Evolutionary conservation across 2,888 invertebrate genomes (phyloP).

Genomic region (Marronus borbonicus): DNA sequence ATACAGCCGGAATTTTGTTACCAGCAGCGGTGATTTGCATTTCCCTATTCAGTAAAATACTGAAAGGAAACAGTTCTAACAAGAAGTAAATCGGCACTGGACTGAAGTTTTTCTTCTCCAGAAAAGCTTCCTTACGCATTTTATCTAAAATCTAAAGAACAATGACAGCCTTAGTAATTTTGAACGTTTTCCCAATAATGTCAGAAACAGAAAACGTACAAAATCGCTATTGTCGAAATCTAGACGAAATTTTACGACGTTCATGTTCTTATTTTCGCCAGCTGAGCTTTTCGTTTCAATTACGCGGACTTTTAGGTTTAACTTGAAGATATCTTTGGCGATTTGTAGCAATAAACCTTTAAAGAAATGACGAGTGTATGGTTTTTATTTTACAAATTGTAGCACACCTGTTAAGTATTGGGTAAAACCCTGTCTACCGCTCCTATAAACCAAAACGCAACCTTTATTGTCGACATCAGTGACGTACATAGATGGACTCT

Average conservation of each 20-base stretch:
- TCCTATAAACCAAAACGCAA: slow-evolving; percentile 89
- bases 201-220: slow-evolving; percentile 66
- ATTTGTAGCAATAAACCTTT: slow-evolving; percentile 90
- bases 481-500: slow-evolving; percentile 94
- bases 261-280: slow-evolving; percentile 68
- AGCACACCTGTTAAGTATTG: slow-evolving; percentile 87
- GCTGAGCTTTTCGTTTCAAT: slow-evolving; percentile 75
- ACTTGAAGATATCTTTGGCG: slow-evolving; percentile 86
- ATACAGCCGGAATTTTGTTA: slow-evolving; percentile 82
- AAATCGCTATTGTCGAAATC: slow-evolving; percentile 91
- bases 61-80: slow-evolving; percentile 90
- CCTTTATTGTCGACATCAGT: slow-evolving; percentile 88
- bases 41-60: slow-evolving; percentile 82
- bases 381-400: not conserved
- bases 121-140: slow-evolving; percentile 63
- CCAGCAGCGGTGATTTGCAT: slow-evolving; percentile 87
- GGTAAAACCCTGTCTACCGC: slow-evolving; percentile 85
- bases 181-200: not conserved
- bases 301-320: slow-evolving; percentile 80
- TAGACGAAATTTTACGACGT: slow-evolving; percentile 81
- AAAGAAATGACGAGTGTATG: not conserved
- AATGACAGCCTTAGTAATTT: slow-evolving; percentile 4
- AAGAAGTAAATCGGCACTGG: slow-evolving; percentile 80
- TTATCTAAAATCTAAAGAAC: slow-evolving; percentile 62
- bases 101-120: slow-evolving; percentile 70